Percentiles rank a stretch among this genome's conserved stretches.
Conservation (phyloP, 2,888 invertebrate genomes). For the Ichneumoninae sp. region DNA sequence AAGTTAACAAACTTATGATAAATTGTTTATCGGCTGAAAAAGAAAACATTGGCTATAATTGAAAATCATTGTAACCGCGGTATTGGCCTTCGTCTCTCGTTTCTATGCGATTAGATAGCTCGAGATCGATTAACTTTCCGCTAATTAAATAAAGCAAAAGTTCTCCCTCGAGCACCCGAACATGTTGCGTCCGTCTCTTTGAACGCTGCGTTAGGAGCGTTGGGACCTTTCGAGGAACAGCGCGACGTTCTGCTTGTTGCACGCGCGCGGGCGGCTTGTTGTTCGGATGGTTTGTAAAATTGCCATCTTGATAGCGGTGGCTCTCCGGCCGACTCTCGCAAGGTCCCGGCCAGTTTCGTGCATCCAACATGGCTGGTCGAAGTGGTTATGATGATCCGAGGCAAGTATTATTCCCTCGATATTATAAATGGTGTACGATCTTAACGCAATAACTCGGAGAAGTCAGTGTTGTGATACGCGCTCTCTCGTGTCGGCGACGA, state of each 20-base stretch:
- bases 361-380: constrained; percentile 95
- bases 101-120: neutral
- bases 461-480: constrained; percentile 21
- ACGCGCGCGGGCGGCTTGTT: constrained; percentile 11
- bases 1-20: neutral
- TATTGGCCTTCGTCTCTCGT: neutral
- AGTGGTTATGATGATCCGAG: constrained; percentile 94
- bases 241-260: constrained; percentile 11
- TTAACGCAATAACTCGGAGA: neutral
- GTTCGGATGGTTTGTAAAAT: constrained; percentile 66
- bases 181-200: neutral
- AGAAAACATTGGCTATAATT: neutral
- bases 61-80: neutral
- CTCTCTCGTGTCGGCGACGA: neutral
- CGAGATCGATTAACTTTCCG: constrained; percentile 47
- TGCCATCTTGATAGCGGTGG: constrained; percentile 75
- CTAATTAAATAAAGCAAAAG: constrained; percentile 44
- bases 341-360: constrained; percentile 82
- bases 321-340: constrained; percentile 74
- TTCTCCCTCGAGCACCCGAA: neutral
- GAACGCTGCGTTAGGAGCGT: neutral
- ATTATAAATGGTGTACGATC: constrained; percentile 41
- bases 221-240: neutral
- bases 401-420: constrained; percentile 85
- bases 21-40: neutral